Evolutionary conservation across 1,140 invertebrate genomes (phyloP), one percentile per base, ranked within the genome.

Genomic region (Mercenaria mercenaria): DNA sequence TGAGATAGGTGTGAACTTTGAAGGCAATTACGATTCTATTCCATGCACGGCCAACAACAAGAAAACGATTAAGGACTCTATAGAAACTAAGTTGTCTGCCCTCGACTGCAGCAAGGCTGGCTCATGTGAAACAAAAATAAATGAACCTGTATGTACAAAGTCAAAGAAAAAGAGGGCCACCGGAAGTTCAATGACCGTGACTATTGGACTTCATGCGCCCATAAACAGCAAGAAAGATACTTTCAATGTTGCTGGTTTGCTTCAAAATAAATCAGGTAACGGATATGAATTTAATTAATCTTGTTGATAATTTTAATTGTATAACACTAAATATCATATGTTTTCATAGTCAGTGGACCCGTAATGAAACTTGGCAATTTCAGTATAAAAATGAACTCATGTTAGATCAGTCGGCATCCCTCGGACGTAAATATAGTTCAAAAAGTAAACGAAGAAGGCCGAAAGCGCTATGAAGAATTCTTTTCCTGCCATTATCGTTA

Each of bases 101-200:
- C 6, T 79, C 18, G 76, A 79, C 26, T 79, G 76, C 20, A 56
- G 29, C 11, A 79, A 79, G 39, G 41, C 76, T 29, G 76, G 76
- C 18, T 26, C 41, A 2, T 79, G 76, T 79, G 50, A 52, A 20
- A 56, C 76, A 1, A 34, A 1, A 2, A 79, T 79, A 20, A 6
- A 79, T 29, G 76, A 47, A 50, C 41, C 41, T 8, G 37, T 52
- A 2, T 79, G 76, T n/a, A 50, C 26, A 1, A 13, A 4, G 1
- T 29, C 29, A n/a, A 79, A 56, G 41, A 79, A 79, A 26, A 56
- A 56, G 29, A 8, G 76, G 2, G 8, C 76, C 26, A 47, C 29
- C 2, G 50, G 76, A 79, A 52, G 50, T n/a, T 29, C 43, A 26
- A 47, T 79, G 41, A 52, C 43, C n/a, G 29, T 79, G 3, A 34